Evolutionary conservation across 23 tunicate genomes (phyloP).

Genomic region (Botrylloides violaceus): DNA sequence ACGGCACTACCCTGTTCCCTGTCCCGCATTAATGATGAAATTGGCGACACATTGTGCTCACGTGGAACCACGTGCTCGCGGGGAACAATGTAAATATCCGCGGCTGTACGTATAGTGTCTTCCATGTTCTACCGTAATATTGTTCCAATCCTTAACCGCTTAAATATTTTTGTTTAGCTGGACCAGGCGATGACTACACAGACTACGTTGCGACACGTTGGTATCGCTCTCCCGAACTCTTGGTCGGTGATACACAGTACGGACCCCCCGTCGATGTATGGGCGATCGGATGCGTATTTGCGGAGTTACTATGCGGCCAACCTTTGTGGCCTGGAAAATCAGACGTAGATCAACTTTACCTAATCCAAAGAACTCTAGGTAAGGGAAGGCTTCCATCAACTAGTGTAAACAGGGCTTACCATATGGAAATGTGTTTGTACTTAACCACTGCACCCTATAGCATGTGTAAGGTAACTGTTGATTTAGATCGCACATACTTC

Average conservation of each 20-base stretch:
- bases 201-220: constrained; percentile 99
- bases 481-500: background rate
- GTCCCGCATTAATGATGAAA: too few relatives aligned
- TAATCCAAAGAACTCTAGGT: constrained; percentile 94
- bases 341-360: constrained; percentile 91
- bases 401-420: too few relatives aligned
- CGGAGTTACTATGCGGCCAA: constrained; percentile 84
- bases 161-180: constrained; percentile 81
- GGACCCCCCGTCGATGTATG: constrained; percentile 99
- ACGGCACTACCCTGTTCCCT: too few relatives aligned
- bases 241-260: constrained; percentile 97
- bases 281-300: constrained; percentile 99
- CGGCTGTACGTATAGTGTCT: too few relatives aligned
- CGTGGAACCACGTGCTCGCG: too few relatives aligned
- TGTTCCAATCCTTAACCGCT: too few relatives aligned
- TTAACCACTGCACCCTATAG: too few relatives aligned
- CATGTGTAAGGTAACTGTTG: too few relatives aligned
- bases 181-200: constrained; percentile 97
- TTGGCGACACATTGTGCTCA: too few relatives aligned
- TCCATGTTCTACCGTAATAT: too few relatives aligned
- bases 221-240: constrained; percentile 94
- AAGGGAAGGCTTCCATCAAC: constrained; percentile 11
- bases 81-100: too few relatives aligned
- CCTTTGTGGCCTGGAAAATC: constrained; percentile 98
- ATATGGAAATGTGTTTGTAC: background rate